Percentiles rank a stretch among this genome's conserved stretches.
These are phyloP conservation scores for Forbesichthys agassizii DNA, from an alignment of 2,113 vertebrate species.

Conservation along the genomic window DNA sequence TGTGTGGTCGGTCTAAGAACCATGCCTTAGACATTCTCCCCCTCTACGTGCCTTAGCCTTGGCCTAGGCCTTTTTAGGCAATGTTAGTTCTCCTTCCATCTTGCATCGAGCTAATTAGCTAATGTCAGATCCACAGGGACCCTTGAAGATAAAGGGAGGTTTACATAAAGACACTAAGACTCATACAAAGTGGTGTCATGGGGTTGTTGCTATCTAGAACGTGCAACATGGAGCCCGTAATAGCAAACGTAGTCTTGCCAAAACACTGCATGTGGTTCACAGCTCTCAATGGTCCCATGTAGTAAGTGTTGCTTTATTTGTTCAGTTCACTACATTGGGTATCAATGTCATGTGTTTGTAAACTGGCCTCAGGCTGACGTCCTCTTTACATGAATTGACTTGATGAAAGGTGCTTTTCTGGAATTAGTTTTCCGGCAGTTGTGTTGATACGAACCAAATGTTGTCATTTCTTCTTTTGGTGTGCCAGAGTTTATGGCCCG, in stretches of 20 bases:
- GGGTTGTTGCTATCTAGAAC: neutral
- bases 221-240: neutral
- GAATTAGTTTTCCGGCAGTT: slow-evolving; percentile 13
- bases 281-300: neutral
- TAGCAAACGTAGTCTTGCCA: slow-evolving; percentile 4
- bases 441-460: slow-evolving; percentile 14
- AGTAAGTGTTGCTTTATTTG: too few species aligned
- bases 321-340: neutral
- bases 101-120: slow-evolving; percentile 50
- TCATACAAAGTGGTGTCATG: slow-evolving; percentile 6
- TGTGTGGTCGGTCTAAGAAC: slow-evolving; percentile 61
- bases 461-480: neutral
- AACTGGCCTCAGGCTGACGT: slow-evolving; percentile 18
- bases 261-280: slow-evolving; percentile 1
- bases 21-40: slow-evolving; percentile 26
- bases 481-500: too few species aligned
- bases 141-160: slow-evolving; percentile 19
- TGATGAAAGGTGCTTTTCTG: slow-evolving; percentile 26
- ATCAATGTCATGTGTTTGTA: slow-evolving; percentile 13
- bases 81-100: slow-evolving; percentile 63
- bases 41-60: slow-evolving; percentile 35
- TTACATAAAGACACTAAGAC: slow-evolving; percentile 28
- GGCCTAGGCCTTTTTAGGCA: slow-evolving; percentile 71
- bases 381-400: neutral
- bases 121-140: slow-evolving; percentile 40